These are phyloP conservation scores for Acanthacorydalis orientalis DNA, from an alignment of 2,888 invertebrate genomes.

Conservation along the genomic window DNA sequence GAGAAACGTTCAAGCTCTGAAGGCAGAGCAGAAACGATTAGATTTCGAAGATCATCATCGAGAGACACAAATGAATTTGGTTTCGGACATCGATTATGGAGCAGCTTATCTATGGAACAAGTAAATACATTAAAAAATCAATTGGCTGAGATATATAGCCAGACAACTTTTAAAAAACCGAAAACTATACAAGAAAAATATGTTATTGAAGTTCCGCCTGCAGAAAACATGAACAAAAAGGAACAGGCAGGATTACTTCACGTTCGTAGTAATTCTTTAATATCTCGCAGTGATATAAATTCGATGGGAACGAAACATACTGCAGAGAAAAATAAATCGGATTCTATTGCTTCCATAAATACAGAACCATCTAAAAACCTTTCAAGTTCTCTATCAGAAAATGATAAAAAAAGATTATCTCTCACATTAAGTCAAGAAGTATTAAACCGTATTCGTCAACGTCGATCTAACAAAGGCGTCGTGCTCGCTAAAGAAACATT, in stretches of 20 bases:
- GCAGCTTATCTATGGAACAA: constrained; percentile 71
- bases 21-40: constrained; percentile 19
- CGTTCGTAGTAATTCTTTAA: constrained; percentile 39
- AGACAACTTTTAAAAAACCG: constrained; percentile 23
- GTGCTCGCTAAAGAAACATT: constrained; percentile 38
- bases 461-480: constrained; percentile 19
- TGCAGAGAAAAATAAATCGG: constrained; percentile 29
- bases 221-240: constrained; percentile 14
- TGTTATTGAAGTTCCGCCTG: constrained; percentile 39
- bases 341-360: constrained; percentile 37
- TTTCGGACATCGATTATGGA: constrained; percentile 62
- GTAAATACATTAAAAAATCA: constrained; percentile 64
- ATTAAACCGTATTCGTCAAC: constrained; percentile 41
- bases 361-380: constrained; percentile 28
- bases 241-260: constrained; percentile 28
- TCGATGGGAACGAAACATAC: constrained; percentile 18
- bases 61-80: constrained; percentile 28
- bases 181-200: constrained; percentile 30
- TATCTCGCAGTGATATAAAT: constrained; percentile 25
- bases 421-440: constrained; percentile 58
- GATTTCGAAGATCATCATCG: background rate
- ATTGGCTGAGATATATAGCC: constrained; percentile 62
- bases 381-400: constrained; percentile 34
- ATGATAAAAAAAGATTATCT: constrained; percentile 55
- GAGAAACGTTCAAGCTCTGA: constrained; percentile 35